A percentile compares a stretch with the other conserved stretches of the same genome.
These are phyloP conservation scores for Ursus arctos DNA, from an alignment of 2,113 vertebrate genomes.

Conservation along the genomic window DNA sequence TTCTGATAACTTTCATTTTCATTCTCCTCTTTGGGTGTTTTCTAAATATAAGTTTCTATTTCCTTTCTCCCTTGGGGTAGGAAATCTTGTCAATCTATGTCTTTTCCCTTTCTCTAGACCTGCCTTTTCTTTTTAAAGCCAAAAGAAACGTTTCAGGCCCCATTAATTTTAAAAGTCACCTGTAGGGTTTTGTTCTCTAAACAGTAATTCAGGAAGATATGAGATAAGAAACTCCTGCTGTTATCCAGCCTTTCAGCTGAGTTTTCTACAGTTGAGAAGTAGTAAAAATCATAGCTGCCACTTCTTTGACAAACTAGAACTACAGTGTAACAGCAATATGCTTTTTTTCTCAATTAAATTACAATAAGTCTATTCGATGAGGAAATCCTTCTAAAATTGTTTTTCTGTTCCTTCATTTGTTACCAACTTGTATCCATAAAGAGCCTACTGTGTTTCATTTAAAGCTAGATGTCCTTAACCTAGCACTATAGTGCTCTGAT, in stretches of 20 bases:
- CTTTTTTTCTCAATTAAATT: constrained; percentile 30
- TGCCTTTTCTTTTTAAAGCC: neutral
- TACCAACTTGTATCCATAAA: constrained; percentile 33
- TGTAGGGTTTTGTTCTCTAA: constrained; percentile 34
- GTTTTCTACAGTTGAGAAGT: constrained; percentile 45
- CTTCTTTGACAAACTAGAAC: neutral
- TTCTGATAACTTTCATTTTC: constrained; percentile 46
- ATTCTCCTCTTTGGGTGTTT: neutral
- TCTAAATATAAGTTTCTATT: constrained; percentile 66
- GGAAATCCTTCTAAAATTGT: neutral
- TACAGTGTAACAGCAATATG: neutral
- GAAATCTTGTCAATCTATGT: neutral
- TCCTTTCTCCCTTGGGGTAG: constrained; percentile 50
- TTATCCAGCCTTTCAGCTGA: neutral
- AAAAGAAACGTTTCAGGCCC: neutral
- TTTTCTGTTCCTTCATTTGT: neutral
- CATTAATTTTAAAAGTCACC: constrained; percentile 27
- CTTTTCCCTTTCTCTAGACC: neutral
- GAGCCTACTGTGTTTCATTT: neutral
- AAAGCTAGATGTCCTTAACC: neutral
- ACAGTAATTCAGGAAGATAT: neutral
- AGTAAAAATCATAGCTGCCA: neutral
- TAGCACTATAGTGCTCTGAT: neutral
- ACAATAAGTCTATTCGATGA: constrained; percentile 30
- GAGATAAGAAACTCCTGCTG: neutral